phyloP scores from a whole-genome alignment of 2,888 invertebrate species.

The Dermolepida albohirtum region DNA sequence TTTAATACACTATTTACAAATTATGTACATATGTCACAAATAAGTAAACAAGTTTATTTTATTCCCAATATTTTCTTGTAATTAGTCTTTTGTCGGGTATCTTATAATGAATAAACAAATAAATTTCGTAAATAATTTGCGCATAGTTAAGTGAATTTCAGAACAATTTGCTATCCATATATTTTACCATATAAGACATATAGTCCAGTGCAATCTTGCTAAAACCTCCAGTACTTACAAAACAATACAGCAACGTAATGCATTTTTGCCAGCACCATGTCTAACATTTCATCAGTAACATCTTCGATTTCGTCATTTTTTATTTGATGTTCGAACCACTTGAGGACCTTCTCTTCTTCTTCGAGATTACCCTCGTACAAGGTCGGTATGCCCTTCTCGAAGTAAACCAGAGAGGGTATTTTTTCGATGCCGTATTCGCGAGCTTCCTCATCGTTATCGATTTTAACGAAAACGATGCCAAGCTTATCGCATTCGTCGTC shows the following conservation, averaged over 20 bases:
- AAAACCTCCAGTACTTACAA: conserved; percentile 73
- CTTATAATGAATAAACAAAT: no score
- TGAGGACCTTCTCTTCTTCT: conserved; percentile 88
- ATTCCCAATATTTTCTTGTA: no score
- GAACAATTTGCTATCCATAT: no score
- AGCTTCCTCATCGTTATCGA: conserved; percentile 90
- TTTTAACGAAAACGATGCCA: conserved; percentile 92
- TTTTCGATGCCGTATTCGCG: conserved; percentile 92
- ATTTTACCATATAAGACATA: no score
- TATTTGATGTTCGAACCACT: conserved; percentile 87
- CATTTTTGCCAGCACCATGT: conserved; percentile 88
- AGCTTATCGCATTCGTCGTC: conserved; percentile 92
- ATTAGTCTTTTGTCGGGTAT: no score
- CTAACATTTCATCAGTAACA: conserved; percentile 94
- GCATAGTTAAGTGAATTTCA: no score
- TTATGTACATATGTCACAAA: no score
- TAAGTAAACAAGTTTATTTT: no score
- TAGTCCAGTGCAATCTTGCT: no score
- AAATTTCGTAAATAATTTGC: no score
- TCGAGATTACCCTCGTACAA: conserved; percentile 87
- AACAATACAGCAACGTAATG: conserved; percentile 90
- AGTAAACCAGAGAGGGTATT: conserved; percentile 86
- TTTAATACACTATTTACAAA: no score
- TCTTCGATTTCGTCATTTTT: conserved; percentile 94
- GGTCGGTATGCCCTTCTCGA: conserved; percentile 79